Percentiles rank a stretch among this genome's conserved stretches.
Evolutionary conservation across 2,797 vertebrate species (phyloP).

Genomic region (Echeneis naucrates): DNA sequence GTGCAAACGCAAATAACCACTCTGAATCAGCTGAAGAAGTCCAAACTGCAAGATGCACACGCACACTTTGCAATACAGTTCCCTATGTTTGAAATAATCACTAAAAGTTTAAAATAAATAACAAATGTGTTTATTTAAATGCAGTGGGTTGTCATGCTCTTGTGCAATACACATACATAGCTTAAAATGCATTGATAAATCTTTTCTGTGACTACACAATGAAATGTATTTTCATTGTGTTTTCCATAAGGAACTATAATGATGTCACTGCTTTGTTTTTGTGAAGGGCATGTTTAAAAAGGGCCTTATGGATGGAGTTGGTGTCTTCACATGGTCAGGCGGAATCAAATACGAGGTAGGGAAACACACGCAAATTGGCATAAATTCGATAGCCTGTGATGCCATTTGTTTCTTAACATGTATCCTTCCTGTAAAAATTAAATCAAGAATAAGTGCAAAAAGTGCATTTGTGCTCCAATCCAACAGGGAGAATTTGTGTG

Average conservation of each 20-base stretch:
- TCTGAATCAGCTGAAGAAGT: neutral
- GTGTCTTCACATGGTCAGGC: conserved; percentile 86
- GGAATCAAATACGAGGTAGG: conserved; percentile 92
- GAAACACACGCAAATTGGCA: neutral
- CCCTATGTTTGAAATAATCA: too few relatives aligned
- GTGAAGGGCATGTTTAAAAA: conserved; percentile 90
- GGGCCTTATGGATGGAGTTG: conserved; percentile 90
- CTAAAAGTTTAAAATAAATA: too few relatives aligned
- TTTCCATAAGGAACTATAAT: neutral
- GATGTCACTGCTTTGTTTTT: conserved; percentile 45
- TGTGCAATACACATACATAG: neutral
- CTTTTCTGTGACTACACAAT: neutral
- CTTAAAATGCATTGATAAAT: neutral
- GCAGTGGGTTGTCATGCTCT: neutral
- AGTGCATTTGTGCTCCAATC: conserved; percentile 21
- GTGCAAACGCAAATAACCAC: conserved; percentile 67
- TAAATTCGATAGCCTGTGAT: neutral
- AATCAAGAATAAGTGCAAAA: neutral
- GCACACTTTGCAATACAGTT: neutral
- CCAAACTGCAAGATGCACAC: too few relatives aligned
- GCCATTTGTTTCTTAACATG: neutral
- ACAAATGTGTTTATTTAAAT: neutral
- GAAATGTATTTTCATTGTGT: neutral
- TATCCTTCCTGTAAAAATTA: too few relatives aligned
- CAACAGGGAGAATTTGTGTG: conserved; percentile 89